Conservation (phyloP, 92 coral and sea anemone species). For the Heteractis magnifica region DNA sequence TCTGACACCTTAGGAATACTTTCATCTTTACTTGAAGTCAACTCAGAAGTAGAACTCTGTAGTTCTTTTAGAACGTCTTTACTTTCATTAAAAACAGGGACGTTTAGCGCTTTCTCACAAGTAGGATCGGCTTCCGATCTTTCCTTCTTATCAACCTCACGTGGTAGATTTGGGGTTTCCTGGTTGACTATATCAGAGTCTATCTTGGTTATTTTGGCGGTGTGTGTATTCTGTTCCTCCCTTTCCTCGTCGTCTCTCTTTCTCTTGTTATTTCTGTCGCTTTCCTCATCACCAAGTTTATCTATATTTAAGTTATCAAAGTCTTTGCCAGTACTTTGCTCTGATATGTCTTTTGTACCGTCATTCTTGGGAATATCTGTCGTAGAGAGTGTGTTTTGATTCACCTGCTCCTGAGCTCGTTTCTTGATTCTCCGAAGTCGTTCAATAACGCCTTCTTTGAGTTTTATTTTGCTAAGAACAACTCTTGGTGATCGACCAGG, state of each 20-base stretch:
- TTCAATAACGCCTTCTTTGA: constrained; percentile 46
- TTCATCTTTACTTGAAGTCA: no score
- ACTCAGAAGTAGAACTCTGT: not conserved
- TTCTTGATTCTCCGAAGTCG: constrained; percentile 49
- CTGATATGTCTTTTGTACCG: not conserved
- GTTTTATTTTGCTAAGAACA: constrained; percentile 43
- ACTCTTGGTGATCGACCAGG: constrained; percentile 39
- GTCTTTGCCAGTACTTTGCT: not conserved
- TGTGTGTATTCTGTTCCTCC: not conserved
- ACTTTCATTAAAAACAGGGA: no score
- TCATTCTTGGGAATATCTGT: not conserved
- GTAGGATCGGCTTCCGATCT: not conserved
- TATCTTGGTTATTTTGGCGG: not conserved
- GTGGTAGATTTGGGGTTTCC: not conserved
- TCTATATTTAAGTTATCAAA: not conserved
- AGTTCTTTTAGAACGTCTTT: not conserved
- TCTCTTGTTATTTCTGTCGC: not conserved
- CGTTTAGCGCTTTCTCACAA: no score
- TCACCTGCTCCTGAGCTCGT: constrained; percentile 22
- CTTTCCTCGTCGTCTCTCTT: not conserved
- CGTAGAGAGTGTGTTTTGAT: not conserved
- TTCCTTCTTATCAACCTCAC: not conserved
- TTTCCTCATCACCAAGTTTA: constrained; percentile 6
- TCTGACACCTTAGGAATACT: no score
- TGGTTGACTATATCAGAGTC: not conserved